Evolutionary conservation across 2,888 invertebrate species (phyloP), one percentile per base, ranked within the genome.

Genomic region (Caenorhabditis macrosperma): DNA sequence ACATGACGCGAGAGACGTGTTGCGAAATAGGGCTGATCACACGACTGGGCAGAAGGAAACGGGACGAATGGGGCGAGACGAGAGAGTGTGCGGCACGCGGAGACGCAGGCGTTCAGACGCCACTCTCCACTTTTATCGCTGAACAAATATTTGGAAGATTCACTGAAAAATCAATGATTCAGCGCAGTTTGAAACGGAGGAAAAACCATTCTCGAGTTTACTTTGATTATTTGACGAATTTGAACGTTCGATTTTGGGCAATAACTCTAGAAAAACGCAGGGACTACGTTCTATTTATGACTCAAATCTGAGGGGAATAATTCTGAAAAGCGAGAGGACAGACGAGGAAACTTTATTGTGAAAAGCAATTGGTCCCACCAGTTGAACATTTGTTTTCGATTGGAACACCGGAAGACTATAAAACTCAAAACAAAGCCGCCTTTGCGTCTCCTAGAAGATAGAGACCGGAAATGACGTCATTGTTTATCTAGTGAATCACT

Each of bases 141-240:
- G 46, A 57, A 57, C 63, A 72, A 72, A 72, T 72, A 72, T 72
- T 72, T 72, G 72, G 38, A 54, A 46, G 63, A 26, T 63, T 61
- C 71, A 33, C 55, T 55, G 71, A 57, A 63, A 71, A 72, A 72
- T 72, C 72, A 63, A 72, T 72, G 72, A 72, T 63, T 72, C 72
- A 72, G 72, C 72, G 22, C 26, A 22, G 60, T 44, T 38, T 22
- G 41, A 17, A 48, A 33, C 12, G 48, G 44, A 24, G 17, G 20
- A 50, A 41, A 66, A 55, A 48, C 48, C 20, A 12, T 48, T 35
- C 10, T 12, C 24, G 26, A 38, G 66, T 57, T 44, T 33, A 28
- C 28, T 33, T 48, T 48, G 4, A 52, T 28, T 68, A 20, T 68
- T 59, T 68, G 67, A 26, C 57, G 35, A 57, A 55, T 30, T 54